Percentiles rank a stretch among this genome's conserved stretches.
phyloP scores from a whole-genome alignment of 2,113 vertebrate genomes.

The Sminthopsis crassicaudata region DNA sequence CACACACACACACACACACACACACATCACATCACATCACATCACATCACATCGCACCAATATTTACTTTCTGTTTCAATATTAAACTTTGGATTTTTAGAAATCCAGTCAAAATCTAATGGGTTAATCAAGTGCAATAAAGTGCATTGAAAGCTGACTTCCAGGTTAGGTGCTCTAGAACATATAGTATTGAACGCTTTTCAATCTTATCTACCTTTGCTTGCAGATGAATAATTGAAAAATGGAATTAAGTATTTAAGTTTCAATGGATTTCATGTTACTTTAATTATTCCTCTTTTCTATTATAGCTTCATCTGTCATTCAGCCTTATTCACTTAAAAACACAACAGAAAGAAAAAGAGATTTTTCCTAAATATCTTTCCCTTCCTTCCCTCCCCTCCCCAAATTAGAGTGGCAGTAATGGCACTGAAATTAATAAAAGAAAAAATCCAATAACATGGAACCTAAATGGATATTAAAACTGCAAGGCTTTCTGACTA shows the following conservation, averaged over 20 bases:
- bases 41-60: no score
- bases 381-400: background rate
- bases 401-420: background rate
- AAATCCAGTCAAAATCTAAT: constrained; percentile 78
- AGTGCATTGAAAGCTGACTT: constrained; percentile 76
- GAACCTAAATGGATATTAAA: constrained; percentile 40
- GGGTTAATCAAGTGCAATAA: constrained; percentile 76
- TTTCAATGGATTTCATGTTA: constrained; percentile 76
- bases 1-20: background rate
- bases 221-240: constrained; percentile 66
- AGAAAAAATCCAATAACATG: background rate
- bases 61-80: constrained; percentile 65
- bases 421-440: constrained; percentile 12
- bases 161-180: constrained; percentile 33
- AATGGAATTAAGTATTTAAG: constrained; percentile 66
- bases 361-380: background rate
- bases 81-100: constrained; percentile 66
- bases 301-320: constrained; percentile 16
- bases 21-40: background rate
- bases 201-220: constrained; percentile 69
- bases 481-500: constrained; percentile 54
- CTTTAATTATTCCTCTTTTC: constrained; percentile 71
- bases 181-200: constrained; percentile 59
- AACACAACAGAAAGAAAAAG: constrained; percentile 36
- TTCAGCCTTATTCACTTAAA: constrained; percentile 56